Evolutionary conservation across 2,888 invertebrate genomes (phyloP).

Genomic region (Rhodophaea formosa): DNA sequence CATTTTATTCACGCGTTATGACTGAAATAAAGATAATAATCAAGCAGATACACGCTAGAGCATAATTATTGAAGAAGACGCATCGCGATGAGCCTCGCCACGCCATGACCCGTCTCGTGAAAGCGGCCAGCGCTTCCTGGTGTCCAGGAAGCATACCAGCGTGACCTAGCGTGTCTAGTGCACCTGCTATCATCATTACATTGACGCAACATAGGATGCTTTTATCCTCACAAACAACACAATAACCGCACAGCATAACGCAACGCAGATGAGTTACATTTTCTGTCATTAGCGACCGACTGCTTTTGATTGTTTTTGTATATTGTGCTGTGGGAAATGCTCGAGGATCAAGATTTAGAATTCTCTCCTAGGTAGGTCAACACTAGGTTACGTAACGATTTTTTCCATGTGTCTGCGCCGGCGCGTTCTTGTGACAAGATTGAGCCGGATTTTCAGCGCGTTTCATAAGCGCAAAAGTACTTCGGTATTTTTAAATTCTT

Average conservation of each 20-base stretch:
- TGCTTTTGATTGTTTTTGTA: constrained; percentile 21
- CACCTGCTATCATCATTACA: constrained; percentile 50
- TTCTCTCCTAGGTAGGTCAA: constrained; percentile 13
- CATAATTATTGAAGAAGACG: background rate
- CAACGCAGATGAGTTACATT: constrained; percentile 30
- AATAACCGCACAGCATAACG: constrained; percentile 30
- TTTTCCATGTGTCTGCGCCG: background rate
- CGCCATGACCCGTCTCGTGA: constrained; percentile 38
- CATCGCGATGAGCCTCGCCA: constrained; percentile 23
- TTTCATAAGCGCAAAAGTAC: background rate
- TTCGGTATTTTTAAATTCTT: too few relatives aligned
- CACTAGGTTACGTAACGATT: constrained; percentile 6
- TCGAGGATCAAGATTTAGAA: constrained; percentile 14
- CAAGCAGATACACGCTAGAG: background rate
- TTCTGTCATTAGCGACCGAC: constrained; percentile 29
- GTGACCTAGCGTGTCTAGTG: constrained; percentile 42
- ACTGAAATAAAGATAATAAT: background rate
- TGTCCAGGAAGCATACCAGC: constrained; percentile 51
- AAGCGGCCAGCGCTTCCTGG: constrained; percentile 56
- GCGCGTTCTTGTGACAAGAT: background rate
- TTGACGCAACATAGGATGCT: constrained; percentile 48
- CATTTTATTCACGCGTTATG: too few relatives aligned
- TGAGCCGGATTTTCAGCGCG: constrained; percentile 7
- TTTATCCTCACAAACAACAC: constrained; percentile 33
- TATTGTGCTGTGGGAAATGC: constrained; percentile 26